Base-by-base conservation (phyloP, 2,888 invertebrate genomes). In the Ganaspis brasiliensis region DNA sequence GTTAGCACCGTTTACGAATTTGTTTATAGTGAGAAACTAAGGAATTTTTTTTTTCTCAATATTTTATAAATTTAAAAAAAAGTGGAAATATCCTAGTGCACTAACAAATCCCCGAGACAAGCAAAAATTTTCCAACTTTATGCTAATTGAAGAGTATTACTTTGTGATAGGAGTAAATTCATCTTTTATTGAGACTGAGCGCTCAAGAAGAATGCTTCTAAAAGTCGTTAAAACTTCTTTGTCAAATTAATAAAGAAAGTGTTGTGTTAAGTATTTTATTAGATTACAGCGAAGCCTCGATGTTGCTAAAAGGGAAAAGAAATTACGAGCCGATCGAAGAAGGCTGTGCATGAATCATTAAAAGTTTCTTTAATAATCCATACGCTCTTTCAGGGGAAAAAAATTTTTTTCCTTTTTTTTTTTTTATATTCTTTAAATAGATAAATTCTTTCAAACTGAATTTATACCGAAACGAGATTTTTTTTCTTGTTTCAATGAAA, bases 171-270 rank as follows among this genome's bases (percentile, higher is more conserved):
- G 56, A 26, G 26, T 73, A 12, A 16, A 37, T 10, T 10, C 0
- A 24, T 61, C 1, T 37, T 31, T 73, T 73, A 75, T 70, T 19
- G 52, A 21, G 37, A 37, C 72, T 52, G 19, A 52, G 3, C 61
- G 26, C 24, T 19, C 16, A 52, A 52, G 19, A 16, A n/a, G n/a
- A 19, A 52, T 19, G 52, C 52, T 52, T 52, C 16, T 52, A 52
- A 52, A 19, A 52, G 52, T 52, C 52, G 52, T 52, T 52, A 52
- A 52, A 52, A 52, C 52, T 52, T 52, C 52, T 52, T 52, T 52
- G 52, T 52, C 19, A 52, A 52, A 52, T 52, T 52, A 52, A 52
- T 52, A 52, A 52, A 52, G 52, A 52, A 52, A 52, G 19, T 52
- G 52, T 52, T 52, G 52, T 52, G 52, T 52, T 52, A 52, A 52